Conservation (phyloP, 1,140 invertebrate genomes). For the Drosophila obscura region DNA sequence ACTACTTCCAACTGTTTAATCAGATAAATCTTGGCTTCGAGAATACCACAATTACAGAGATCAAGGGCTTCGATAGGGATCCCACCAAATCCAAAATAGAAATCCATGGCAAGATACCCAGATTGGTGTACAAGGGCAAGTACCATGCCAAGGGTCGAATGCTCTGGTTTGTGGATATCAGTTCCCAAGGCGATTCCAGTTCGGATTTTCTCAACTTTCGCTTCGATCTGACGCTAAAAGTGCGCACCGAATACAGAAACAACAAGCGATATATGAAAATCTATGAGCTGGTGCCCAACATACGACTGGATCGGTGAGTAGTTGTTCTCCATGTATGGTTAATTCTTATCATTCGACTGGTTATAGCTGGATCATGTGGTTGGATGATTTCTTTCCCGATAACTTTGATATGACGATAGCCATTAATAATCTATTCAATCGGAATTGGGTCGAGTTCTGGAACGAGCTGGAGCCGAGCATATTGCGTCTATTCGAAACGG, state of each 20-base stretch:
- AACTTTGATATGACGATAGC: slow-evolving; percentile 56
- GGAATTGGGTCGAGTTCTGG: slow-evolving; percentile 66
- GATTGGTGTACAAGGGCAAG: slow-evolving; percentile 54
- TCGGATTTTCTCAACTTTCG: slow-evolving; percentile 62
- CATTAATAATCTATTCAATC: slow-evolving; percentile 57
- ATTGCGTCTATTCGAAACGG: slow-evolving; percentile 42
- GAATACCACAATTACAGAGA: slow-evolving; percentile 63
- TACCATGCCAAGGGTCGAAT: slow-evolving; percentile 57
- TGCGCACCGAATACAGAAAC: slow-evolving; percentile 58
- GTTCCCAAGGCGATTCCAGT: slow-evolving; percentile 38
- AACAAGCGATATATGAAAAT: slow-evolving; percentile 66
- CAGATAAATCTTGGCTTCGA: slow-evolving; percentile 64
- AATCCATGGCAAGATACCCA: slow-evolving; percentile 50
- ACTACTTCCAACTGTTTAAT: slow-evolving; percentile 47
- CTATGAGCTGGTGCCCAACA: slow-evolving; percentile 54
- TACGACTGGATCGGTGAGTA: slow-evolving; percentile 55
- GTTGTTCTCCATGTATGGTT: background rate
- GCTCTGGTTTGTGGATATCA: slow-evolving; percentile 57
- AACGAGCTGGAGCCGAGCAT: slow-evolving; percentile 64
- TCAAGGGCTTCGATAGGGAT: slow-evolving; percentile 57
- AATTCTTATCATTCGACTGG: background rate
- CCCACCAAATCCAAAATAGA: slow-evolving; percentile 52
- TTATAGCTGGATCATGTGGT: slow-evolving; percentile 58
- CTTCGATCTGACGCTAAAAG: slow-evolving; percentile 53
- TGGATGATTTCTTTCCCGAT: slow-evolving; percentile 66